phyloP scores from a whole-genome alignment of 2,797 vertebrate species.

The Protosalanx chinensis region DNA sequence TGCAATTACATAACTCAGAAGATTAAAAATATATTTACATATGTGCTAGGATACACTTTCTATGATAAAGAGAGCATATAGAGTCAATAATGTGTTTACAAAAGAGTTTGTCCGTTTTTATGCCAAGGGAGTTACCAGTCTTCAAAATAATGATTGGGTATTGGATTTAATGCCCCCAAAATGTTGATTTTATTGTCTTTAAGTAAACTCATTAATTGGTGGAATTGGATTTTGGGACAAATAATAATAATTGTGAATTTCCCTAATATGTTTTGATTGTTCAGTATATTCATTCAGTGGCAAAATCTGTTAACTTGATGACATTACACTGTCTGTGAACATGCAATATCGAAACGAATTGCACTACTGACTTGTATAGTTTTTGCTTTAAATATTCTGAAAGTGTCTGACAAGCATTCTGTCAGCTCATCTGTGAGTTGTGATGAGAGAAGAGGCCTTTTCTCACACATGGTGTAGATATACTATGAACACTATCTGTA shows the following conservation, averaged over 20 bases:
- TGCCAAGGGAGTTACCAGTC: background rate
- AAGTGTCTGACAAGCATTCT: slow-evolving; percentile 46
- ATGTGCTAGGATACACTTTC: background rate
- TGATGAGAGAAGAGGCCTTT: slow-evolving; percentile 5
- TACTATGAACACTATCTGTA: background rate
- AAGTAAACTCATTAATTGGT: no score
- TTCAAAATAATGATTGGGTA: background rate
- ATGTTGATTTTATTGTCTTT: slow-evolving; percentile 26
- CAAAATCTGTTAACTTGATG: slow-evolving; percentile 31
- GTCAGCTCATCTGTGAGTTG: slow-evolving; percentile 43
- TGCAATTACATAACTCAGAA: background rate
- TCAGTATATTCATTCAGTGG: slow-evolving; percentile 33
- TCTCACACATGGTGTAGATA: slow-evolving; percentile 35
- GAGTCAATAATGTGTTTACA: background rate
- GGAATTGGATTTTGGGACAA: slow-evolving; percentile 6
- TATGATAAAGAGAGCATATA: background rate
- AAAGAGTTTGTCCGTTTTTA: background rate
- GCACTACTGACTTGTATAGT: slow-evolving; percentile 60
- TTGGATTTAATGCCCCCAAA: background rate
- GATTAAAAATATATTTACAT: background rate
- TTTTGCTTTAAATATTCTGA: slow-evolving; percentile 52
- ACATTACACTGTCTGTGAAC: slow-evolving; percentile 32
- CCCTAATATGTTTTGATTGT: slow-evolving; percentile 32
- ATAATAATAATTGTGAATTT: slow-evolving; percentile 20
- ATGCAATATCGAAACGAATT: slow-evolving; percentile 45